phyloP scores from a whole-genome alignment of 35 echinoderm and acorn worm genomes.

The Heliocidaris erythrogramma region DNA sequence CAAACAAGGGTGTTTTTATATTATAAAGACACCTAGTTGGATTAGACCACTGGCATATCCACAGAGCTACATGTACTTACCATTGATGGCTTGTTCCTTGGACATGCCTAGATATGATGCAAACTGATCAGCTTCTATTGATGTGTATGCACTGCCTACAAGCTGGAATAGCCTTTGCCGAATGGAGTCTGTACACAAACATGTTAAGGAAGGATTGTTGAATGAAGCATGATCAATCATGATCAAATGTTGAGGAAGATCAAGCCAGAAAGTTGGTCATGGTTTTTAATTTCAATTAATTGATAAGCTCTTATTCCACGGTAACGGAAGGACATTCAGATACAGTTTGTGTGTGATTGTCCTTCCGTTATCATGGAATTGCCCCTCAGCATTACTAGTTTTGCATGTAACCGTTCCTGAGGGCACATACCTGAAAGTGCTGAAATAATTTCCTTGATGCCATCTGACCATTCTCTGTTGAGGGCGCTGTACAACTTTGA shows the following conservation, averaged over 20 bases:
- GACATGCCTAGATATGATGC: constrained; percentile 78
- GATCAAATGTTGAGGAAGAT: too few species aligned
- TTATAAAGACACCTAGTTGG: too few species aligned
- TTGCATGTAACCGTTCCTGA: neutral
- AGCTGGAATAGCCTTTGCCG: constrained; percentile 85
- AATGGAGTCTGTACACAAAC: constrained; percentile 66
- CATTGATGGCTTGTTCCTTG: constrained; percentile 86
- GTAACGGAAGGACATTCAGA: too few species aligned
- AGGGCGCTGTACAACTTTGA: constrained; percentile 73
- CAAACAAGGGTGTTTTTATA: too few species aligned
- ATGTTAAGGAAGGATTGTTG: neutral
- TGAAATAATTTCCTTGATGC: constrained; percentile 76
- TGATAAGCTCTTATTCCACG: too few species aligned
- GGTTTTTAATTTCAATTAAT: too few species aligned
- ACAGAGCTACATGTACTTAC: constrained; percentile 45
- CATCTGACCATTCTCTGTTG: constrained; percentile 93
- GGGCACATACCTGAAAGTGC: constrained; percentile 58
- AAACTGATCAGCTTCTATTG: constrained; percentile 89
- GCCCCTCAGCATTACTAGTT: neutral
- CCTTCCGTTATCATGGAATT: too few species aligned
- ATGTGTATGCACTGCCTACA: constrained; percentile 84
- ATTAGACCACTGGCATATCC: neutral
- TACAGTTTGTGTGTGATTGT: too few species aligned
- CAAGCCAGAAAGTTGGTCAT: too few species aligned
- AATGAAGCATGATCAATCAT: neutral